phyloP scores from a whole-genome alignment of 2,888 invertebrate genomes.

The Molanna angustata region DNA sequence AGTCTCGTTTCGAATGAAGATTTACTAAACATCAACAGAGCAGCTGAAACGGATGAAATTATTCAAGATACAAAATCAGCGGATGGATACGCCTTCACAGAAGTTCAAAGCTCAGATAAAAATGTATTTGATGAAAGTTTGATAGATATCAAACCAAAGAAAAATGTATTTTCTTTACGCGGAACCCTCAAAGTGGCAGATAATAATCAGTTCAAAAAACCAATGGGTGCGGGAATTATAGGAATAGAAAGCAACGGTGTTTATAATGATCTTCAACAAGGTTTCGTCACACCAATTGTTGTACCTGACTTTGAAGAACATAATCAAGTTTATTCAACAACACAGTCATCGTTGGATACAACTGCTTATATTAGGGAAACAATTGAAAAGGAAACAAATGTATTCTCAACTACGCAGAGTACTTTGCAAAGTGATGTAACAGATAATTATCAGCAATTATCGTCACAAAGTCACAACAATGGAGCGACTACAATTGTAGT shows the following conservation, averaged over 20 bases:
- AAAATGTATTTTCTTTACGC: conserved; percentile 21
- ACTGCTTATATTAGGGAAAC: conserved; percentile 8
- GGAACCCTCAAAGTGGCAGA: conserved; percentile 21
- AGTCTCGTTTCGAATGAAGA: conserved; percentile 63
- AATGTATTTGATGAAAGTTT: conserved; percentile 4
- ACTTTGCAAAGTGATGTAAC: conserved; percentile 35
- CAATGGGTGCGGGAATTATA: conserved; percentile 27
- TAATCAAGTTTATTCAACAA: conserved; percentile 5
- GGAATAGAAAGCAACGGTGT: conserved; percentile 22
- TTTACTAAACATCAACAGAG: conserved; percentile 61
- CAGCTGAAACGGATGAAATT: conserved; percentile 37
- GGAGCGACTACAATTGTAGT: conserved; percentile 42
- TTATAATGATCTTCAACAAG: conserved; percentile 8
- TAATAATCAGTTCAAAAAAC: conserved; percentile 20
- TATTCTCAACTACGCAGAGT: conserved; percentile 36
- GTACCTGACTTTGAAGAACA: conserved; percentile 39
- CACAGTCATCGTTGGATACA: conserved; percentile 7
- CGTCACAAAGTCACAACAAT: conserved; percentile 14
- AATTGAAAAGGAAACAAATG: conserved; percentile 14
- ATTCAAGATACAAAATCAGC: conserved; percentile 10
- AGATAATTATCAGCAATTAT: conserved; percentile 8
- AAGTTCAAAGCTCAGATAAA: conserved; percentile 1
- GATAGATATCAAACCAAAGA: conserved; percentile 17
- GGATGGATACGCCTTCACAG: conserved; percentile 1
- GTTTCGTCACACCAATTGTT: conserved; percentile 39